Percentiles rank a stretch among this genome's conserved stretches.
phyloP scores from a whole-genome alignment of 2,113 vertebrate genomes.

The Herpailurus yagouaroundi region DNA sequence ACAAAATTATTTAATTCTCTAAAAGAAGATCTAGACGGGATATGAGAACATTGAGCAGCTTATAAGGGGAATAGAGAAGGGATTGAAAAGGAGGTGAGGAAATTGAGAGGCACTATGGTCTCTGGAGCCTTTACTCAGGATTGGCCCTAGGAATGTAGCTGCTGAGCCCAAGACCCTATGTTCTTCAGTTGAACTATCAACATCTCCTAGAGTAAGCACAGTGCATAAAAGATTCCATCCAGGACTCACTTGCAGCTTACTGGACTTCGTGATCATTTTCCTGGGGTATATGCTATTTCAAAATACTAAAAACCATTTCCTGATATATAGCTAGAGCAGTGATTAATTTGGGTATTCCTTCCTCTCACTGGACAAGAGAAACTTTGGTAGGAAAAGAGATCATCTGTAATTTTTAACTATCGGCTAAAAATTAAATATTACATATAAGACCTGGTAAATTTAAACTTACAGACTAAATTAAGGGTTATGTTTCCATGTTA shows the following conservation, averaged over 20 bases:
- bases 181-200: neutral
- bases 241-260: neutral
- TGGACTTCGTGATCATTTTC: neutral
- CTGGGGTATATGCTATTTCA: neutral
- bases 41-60: neutral
- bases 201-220: neutral
- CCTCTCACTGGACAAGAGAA: neutral
- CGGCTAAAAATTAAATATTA: slow-evolving; percentile 47
- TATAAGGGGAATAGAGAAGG: neutral
- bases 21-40: neutral
- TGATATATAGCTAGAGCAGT: neutral
- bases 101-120: neutral
- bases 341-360: neutral
- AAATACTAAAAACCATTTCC: slow-evolving; percentile 31
- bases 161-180: neutral
- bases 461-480: slow-evolving; percentile 3
- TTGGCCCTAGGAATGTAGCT: neutral
- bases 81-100: neutral
- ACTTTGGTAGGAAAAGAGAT: neutral
- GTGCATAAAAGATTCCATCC: neutral
- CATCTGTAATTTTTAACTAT: slow-evolving; percentile 31
- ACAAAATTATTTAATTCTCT: slow-evolving; percentile 16
- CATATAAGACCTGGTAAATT: slow-evolving; percentile 29
- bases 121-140: neutral
- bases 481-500: neutral